These are phyloP conservation scores for Pardosa pseudoannulata DNA, from an alignment of 2,888 invertebrate genomes.

Conservation along the genomic window DNA sequence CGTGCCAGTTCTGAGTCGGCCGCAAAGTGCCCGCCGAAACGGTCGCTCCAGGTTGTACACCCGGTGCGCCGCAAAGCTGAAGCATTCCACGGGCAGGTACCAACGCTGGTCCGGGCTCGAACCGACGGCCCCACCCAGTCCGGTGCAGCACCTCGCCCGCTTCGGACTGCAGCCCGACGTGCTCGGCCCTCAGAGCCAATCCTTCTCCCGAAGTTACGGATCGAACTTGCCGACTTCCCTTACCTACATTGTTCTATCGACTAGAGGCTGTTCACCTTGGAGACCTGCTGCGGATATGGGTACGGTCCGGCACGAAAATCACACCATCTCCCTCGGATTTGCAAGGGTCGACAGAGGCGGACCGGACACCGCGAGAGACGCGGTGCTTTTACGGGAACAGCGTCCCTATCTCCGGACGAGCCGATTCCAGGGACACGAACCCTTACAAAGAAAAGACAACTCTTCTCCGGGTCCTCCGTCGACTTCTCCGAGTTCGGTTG, in stretches of 20 bases:
- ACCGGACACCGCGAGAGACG: constrained; percentile 78
- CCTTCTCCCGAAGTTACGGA: constrained; percentile 82
- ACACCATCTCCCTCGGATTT: constrained; percentile 68
- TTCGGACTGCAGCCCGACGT: constrained; percentile 81
- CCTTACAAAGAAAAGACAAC: constrained; percentile 79
- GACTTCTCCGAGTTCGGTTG: too few species aligned
- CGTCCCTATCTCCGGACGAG: constrained; percentile 78
- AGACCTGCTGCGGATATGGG: constrained; percentile 86
- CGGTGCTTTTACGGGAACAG: constrained; percentile 77
- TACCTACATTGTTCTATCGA: constrained; percentile 84
- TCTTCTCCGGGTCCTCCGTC: too few species aligned
- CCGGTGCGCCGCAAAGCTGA: too few species aligned
- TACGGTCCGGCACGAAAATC: constrained; percentile 73
- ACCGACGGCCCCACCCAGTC: too few species aligned
- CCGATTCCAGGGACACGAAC: constrained; percentile 78
- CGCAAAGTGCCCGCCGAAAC: too few species aligned
- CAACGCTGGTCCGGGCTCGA: too few species aligned
- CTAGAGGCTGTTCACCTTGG: constrained; percentile 85
- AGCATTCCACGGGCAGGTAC: too few species aligned
- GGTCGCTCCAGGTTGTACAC: too few species aligned
- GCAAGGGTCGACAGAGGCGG: too few species aligned
- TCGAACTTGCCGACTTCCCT: constrained; percentile 84
- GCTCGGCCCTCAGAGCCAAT: constrained; percentile 85
- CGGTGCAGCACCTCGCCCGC: too few species aligned
- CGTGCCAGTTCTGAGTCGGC: too few species aligned